Evolutionary conservation across 2,888 invertebrate species (phyloP), one percentile per base, ranked within the genome.

Genomic region (Camptogramma bilineatum): DNA sequence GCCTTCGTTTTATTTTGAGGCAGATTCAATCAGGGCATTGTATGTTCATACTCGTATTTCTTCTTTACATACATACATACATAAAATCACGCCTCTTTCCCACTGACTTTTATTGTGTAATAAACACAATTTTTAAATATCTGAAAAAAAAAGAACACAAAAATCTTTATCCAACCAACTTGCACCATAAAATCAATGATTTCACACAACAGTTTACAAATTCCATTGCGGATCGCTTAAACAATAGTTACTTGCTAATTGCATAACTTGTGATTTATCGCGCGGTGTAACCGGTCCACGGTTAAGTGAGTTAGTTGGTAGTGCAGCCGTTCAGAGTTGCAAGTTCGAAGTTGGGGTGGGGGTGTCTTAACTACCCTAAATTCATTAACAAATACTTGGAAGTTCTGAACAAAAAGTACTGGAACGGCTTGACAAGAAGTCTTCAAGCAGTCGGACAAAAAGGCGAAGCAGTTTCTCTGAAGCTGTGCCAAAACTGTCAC

Each of bases 181-280:
- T 34, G 21, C 39, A 57, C 19, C 46, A 52, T 39, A 9, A 61
- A 52, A 60, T 47, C 39, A 62, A 46, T 55, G 21, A 19, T 55
- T 44, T 61, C 56, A 62, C 55, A 39, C 57, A 21, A 24, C 52
- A 63, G 62, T 24, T 65, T 42, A 62, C 65, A 42, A 64, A 63
- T 63, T 53, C 28, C 50, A 65, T 54, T 46, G 57, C 52, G 50
- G 48, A 62, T 64, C 64, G 56, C 63, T 71, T 67, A 67, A 68
- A 68, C 73, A 69, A 66, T 62, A 70, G 67, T 71, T 71, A 68
- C 66, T 58, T 68, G 62, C 71, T 73, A 73, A 73, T 73, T 71
- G 71, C 68, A 53, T 62, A 73, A 73, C 68, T 73, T 73, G 52
- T 73, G 73, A 73, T 73, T 73, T 71, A 71, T 69, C 44, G 65